Evolutionary conservation across 2,113 vertebrate species (phyloP).

Genomic region (Elachura formosa): DNA sequence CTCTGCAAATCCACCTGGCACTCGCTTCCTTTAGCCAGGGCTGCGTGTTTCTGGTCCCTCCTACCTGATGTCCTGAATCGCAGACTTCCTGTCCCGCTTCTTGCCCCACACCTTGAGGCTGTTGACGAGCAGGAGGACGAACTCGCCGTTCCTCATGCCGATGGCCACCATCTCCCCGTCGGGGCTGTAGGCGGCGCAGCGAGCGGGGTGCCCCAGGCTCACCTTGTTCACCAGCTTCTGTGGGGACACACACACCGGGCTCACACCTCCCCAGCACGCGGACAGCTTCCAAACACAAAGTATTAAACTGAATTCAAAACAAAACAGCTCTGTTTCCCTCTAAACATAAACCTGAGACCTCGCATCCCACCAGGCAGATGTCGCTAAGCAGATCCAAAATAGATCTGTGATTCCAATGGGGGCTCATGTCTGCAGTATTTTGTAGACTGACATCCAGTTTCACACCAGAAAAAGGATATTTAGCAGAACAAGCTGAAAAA

Average conservation of each 20-base stretch:
- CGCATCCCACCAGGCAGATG: not conserved
- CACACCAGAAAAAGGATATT: not conserved
- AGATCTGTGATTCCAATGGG: not conserved
- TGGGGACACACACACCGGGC: not conserved
- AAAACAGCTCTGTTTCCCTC: not conserved
- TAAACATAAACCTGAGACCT: not conserved
- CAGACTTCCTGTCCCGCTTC: constrained; percentile 90
- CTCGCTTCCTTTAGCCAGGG: not conserved
- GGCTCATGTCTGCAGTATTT: not conserved
- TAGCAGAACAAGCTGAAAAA: not conserved
- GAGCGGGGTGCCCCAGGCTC: constrained; percentile 86
- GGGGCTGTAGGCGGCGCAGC: constrained; percentile 86
- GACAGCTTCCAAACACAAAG: not conserved
- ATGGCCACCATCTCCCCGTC: constrained; percentile 95
- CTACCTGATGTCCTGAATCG: constrained; percentile 93
- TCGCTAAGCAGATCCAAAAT: not conserved
- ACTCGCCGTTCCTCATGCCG: constrained; percentile 95
- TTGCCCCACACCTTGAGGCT: constrained; percentile 95
- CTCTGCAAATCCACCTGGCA: not conserved
- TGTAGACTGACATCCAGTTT: not conserved
- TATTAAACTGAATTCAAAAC: not conserved
- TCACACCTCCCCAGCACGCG: not conserved
- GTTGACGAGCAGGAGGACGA: constrained; percentile 88
- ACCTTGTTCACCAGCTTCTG: constrained; percentile 97
- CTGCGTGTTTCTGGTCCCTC: not conserved